Conservation (phyloP, 2,113 vertebrate species). For the Erythrolamprus reginae region DNA sequence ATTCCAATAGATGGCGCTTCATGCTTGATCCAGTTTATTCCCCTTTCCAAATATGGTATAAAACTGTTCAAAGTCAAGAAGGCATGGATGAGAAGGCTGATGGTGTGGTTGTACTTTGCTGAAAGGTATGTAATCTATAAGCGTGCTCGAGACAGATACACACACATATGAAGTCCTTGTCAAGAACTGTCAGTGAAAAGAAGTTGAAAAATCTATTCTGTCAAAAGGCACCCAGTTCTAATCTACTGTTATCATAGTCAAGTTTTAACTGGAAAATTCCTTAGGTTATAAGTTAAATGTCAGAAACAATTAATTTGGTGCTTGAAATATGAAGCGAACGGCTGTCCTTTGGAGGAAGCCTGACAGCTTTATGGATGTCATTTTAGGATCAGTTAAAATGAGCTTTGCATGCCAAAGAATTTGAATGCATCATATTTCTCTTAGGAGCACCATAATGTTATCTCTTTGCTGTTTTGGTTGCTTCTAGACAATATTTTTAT, state of each 20-base stretch:
- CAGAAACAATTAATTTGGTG: constrained; percentile 72
- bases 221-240: constrained; percentile 51
- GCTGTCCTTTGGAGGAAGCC: constrained; percentile 62
- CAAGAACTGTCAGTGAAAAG: constrained; percentile 49
- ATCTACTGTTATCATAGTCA: constrained; percentile 61
- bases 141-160: not conserved
- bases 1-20: constrained; percentile 53
- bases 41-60: not conserved
- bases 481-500: not conserved
- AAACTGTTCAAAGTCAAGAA: constrained; percentile 16
- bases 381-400: constrained; percentile 58
- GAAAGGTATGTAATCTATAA: constrained; percentile 48
- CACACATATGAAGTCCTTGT: constrained; percentile 25
- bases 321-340: constrained; percentile 58
- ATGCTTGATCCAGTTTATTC: constrained; percentile 31
- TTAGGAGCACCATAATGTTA: constrained; percentile 54
- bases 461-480: constrained; percentile 38
- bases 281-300: constrained; percentile 71
- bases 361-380: constrained; percentile 68
- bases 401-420: constrained; percentile 58
- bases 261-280: constrained; percentile 62
- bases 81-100: constrained; percentile 31
- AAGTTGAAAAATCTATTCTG: constrained; percentile 63
- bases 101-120: constrained; percentile 37
- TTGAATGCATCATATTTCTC: constrained; percentile 57